A percentile compares a stretch with the other conserved stretches of the same genome.
These are phyloP conservation scores for Drosophila borborema DNA, from an alignment of 2,888 invertebrate genomes.

Conservation along the genomic window DNA sequence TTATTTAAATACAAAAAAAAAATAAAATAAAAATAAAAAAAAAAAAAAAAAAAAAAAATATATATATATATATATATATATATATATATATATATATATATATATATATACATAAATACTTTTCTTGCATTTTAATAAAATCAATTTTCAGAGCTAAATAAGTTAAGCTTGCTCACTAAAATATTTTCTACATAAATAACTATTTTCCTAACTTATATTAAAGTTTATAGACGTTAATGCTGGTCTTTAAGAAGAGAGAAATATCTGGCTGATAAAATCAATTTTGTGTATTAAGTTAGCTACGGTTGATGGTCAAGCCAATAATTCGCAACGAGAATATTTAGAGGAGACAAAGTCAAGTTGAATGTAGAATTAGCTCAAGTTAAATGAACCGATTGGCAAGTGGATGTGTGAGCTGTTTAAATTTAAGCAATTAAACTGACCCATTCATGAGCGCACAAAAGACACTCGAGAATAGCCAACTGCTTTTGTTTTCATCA, in stretches of 20 bases:
- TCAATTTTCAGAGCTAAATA: too few species aligned
- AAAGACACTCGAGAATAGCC: slow-evolving; percentile 55
- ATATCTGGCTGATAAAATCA: neutral
- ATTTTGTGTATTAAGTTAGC: neutral
- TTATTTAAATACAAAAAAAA: too few species aligned
- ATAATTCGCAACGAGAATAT: neutral
- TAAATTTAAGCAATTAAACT: slow-evolving; percentile 62
- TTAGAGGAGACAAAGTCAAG: slow-evolving; percentile 4
- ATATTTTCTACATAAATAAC: too few species aligned
- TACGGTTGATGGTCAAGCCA: too few species aligned
- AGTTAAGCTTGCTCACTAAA: too few species aligned
- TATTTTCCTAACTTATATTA: neutral
- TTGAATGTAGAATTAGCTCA: neutral
- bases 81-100: too few species aligned
- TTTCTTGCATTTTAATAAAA: too few species aligned
- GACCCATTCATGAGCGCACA: slow-evolving; percentile 49
- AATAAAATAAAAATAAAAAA: too few species aligned
- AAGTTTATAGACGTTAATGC: too few species aligned
- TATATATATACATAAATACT: too few species aligned
- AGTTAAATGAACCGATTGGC: slow-evolving; percentile 34
- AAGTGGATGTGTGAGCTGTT: slow-evolving; percentile 14
- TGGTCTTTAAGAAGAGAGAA: neutral
- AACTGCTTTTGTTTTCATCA: slow-evolving; percentile 66
- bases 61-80: too few species aligned
- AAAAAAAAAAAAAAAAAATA: too few species aligned